Conservation (phyloP, 2,797 vertebrate genomes). For the Syndactyla subalaris region DNA sequence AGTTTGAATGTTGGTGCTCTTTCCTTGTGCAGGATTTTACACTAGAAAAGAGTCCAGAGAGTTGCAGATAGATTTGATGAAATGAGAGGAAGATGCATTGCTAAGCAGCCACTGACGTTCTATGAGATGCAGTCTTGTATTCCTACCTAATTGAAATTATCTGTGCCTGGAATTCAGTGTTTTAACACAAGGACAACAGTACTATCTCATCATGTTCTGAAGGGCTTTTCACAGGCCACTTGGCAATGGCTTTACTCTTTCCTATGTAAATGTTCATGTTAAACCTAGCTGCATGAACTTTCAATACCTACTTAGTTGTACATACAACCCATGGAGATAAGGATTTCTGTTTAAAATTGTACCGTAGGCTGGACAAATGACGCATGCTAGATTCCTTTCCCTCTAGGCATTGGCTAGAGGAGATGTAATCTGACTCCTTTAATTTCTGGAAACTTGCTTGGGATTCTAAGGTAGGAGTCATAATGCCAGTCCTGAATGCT, state of each 20-base stretch:
- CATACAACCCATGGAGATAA: background rate
- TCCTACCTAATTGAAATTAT: background rate
- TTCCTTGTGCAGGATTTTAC: background rate
- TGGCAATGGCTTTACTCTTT: background rate
- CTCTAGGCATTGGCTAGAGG: background rate
- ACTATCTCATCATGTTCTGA: background rate
- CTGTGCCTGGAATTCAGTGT: background rate
- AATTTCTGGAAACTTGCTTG: background rate
- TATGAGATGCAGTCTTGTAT: background rate
- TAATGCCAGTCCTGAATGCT: background rate
- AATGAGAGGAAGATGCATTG: background rate
- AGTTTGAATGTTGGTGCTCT: background rate
- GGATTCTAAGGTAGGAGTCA: background rate
- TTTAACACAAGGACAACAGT: background rate
- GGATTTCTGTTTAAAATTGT: background rate
- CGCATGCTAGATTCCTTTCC: background rate
- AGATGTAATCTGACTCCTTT: background rate
- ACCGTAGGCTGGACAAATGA: fast-evolving
- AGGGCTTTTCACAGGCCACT: background rate
- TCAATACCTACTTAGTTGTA: background rate
- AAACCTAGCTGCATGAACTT: background rate
- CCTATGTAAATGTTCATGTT: background rate
- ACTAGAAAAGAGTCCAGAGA: background rate
- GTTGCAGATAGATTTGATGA: background rate
- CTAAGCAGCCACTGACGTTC: background rate